Evolutionary conservation across 2,888 invertebrate species (phyloP).

Genomic region (Hirtodrosophila duncani): DNA sequence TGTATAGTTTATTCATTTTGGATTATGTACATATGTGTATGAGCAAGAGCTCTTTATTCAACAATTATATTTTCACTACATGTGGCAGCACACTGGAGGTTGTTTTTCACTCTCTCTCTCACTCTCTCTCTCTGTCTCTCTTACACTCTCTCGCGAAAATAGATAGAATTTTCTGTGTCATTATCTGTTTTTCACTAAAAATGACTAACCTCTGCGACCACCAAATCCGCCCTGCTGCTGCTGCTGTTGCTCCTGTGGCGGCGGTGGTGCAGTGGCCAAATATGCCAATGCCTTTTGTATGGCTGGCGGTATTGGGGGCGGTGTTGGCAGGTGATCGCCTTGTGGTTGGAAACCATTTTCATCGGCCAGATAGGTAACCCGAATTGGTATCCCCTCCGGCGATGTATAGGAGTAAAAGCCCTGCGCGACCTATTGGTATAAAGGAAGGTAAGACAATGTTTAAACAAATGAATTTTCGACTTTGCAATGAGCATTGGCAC

Average conservation of each 20-base stretch:
- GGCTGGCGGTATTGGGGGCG: constrained; percentile 85
- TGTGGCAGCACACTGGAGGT: no score
- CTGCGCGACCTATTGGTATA: constrained; percentile 79
- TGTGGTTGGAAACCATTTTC: constrained; percentile 85
- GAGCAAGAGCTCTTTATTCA: no score
- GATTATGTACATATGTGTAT: no score
- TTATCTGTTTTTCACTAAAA: no score
- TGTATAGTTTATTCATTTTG: no score
- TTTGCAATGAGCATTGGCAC: constrained; percentile 10
- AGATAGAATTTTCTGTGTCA: no score
- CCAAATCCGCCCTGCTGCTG: constrained; percentile 50
- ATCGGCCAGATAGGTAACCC: constrained; percentile 83
- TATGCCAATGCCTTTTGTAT: constrained; percentile 84
- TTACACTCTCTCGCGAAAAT: no score
- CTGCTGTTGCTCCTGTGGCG: constrained; percentile 68
- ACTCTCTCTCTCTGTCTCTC: no score
- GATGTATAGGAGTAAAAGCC: constrained; percentile 83
- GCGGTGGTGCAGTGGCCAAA: constrained; percentile 82
- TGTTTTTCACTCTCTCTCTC: no score
- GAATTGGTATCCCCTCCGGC: constrained; percentile 82
- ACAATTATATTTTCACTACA: no score
- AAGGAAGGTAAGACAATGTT: neutral
- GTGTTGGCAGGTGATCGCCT: constrained; percentile 78
- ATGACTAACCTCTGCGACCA: constrained; percentile 69
- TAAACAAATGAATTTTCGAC: neutral